Percentiles rank a stretch among this genome's conserved stretches.
These are phyloP conservation scores for Hipparchia sbordonii DNA, from an alignment of 2,888 invertebrate species.

Conservation along the genomic window DNA sequence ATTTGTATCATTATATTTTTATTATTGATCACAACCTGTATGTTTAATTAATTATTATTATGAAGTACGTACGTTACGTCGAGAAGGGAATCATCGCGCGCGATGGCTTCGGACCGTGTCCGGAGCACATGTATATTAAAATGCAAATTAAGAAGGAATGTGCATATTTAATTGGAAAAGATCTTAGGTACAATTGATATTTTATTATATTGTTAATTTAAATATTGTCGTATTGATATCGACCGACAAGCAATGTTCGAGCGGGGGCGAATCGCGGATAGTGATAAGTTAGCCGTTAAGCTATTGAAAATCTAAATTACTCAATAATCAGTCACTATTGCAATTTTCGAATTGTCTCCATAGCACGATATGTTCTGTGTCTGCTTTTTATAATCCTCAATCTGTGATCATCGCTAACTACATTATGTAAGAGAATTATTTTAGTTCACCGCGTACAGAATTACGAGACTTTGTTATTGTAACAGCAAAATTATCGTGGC, in stretches of 20 bases:
- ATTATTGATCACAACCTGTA: slow-evolving; percentile 81
- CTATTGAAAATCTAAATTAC: slow-evolving; percentile 80
- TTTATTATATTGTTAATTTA: slow-evolving; percentile 82
- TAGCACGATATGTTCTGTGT: slow-evolving; percentile 81
- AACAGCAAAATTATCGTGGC: slow-evolving; percentile 69
- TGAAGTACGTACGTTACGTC: slow-evolving; percentile 64
- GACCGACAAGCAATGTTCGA: slow-evolving; percentile 78
- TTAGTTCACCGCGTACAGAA: slow-evolving; percentile 69
- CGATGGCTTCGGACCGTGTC: slow-evolving; percentile 33
- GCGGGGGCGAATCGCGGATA: slow-evolving; percentile 68
- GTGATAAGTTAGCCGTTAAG: slow-evolving; percentile 79
- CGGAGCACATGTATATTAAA: slow-evolving; percentile 65
- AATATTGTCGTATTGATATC: slow-evolving; percentile 77
- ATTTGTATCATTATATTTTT: slow-evolving; percentile 83
- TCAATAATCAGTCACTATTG: slow-evolving; percentile 76
- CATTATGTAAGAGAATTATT: slow-evolving; percentile 75
- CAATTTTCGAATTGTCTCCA: slow-evolving; percentile 80
- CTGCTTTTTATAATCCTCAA: slow-evolving; percentile 81
- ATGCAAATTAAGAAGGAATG: slow-evolving; percentile 70
- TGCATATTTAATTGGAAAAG: slow-evolving; percentile 78
- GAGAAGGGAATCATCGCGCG: slow-evolving; percentile 47
- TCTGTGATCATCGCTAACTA: slow-evolving; percentile 80
- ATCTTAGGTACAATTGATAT: slow-evolving; percentile 83
- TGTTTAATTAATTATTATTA: slow-evolving; percentile 60
- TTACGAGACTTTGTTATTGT: slow-evolving; percentile 56